Evolutionary conservation across 2,888 invertebrate species (phyloP).

Genomic region (Tethea ocularis): DNA sequence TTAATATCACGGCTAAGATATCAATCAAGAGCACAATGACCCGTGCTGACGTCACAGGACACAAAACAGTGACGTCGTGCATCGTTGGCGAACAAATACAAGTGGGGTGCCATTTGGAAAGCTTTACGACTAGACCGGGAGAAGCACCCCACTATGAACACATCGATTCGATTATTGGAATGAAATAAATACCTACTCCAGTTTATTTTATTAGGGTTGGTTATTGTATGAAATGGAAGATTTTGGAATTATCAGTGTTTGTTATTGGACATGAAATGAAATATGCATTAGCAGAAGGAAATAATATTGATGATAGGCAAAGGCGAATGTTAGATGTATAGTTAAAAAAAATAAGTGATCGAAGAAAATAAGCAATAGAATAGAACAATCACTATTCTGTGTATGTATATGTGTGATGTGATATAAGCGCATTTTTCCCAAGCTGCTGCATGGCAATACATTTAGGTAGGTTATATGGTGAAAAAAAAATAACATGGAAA

Average conservation of each 20-base stretch:
- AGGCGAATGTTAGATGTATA: too few species aligned
- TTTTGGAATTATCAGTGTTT: background rate
- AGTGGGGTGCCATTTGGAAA: slow-evolving; percentile 3
- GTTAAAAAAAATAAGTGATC: too few species aligned
- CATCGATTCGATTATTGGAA: slow-evolving; percentile 5
- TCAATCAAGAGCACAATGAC: background rate
- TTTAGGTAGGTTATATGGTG: too few species aligned
- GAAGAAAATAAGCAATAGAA: too few species aligned
- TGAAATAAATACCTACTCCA: slow-evolving; percentile 2
- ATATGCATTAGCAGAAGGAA: background rate
- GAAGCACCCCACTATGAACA: slow-evolving; percentile 1
- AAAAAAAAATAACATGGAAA: background rate
- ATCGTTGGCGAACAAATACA: background rate
- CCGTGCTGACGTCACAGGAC: background rate
- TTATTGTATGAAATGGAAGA: background rate
- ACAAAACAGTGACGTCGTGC: slow-evolving; percentile 2
- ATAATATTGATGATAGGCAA: background rate
- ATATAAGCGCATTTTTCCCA: too few species aligned
- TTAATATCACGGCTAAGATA: slow-evolving; percentile 1
- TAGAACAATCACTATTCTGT: too few species aligned
- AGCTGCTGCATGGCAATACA: too few species aligned
- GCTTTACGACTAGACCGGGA: background rate
- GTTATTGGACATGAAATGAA: background rate
- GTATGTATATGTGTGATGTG: too few species aligned
- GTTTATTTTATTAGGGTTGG: background rate